Evolutionary conservation across 2,888 invertebrate species (phyloP).

Genomic region (Serripes groenlandicus): DNA sequence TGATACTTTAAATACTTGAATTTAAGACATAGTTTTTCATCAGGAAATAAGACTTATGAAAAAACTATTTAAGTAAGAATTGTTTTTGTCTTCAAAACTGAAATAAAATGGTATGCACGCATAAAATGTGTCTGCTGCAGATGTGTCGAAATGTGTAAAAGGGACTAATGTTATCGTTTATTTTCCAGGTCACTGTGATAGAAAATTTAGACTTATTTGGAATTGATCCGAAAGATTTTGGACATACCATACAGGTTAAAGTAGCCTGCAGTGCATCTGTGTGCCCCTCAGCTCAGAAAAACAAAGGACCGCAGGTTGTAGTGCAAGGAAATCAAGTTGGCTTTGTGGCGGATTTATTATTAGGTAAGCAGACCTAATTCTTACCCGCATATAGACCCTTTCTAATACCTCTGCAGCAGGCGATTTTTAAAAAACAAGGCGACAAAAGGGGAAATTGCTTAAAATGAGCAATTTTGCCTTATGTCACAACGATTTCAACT

Average conservation of each 20-base stretch:
- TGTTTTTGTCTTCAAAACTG: no score
- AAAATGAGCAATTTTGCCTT: background rate
- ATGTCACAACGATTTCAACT: background rate
- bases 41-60: no score
- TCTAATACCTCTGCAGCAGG: background rate
- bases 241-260: constrained; percentile 93
- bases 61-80: no score
- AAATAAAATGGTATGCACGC: no score
- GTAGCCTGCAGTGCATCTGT: constrained; percentile 96
- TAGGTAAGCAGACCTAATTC: constrained; percentile 85
- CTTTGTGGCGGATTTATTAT: constrained; percentile 88
- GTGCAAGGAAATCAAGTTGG: constrained; percentile 96
- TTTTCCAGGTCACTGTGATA: constrained; percentile 93
- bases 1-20: no score
- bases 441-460: background rate
- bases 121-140: no score
- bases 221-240: constrained; percentile 92
- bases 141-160: no score
- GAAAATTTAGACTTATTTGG: constrained; percentile 96
- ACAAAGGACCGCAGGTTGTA: constrained; percentile 90
- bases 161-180: background rate
- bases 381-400: background rate
- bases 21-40: no score
- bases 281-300: constrained; percentile 91
- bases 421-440: background rate